Conservation (phyloP, 1,140 invertebrate genomes). For the Mesaphorura yosii region DNA sequence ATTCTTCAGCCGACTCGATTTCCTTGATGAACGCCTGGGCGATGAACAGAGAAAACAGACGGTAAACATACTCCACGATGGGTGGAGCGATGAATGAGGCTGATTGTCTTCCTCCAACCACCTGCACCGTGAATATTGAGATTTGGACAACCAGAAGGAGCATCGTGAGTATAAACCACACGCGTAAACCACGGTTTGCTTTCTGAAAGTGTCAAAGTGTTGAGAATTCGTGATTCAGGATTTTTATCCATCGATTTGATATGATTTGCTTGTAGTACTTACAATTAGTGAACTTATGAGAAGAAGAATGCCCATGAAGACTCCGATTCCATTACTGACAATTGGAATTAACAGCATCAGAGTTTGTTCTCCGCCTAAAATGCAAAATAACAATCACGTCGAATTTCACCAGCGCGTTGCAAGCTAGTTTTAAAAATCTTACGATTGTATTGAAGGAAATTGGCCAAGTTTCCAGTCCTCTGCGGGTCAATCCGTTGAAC, state of each 20-base stretch:
- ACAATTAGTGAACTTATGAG: background rate
- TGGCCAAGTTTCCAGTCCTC: conserved; percentile 10
- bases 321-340: background rate
- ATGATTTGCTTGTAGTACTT: background rate
- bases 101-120: background rate
- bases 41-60: background rate
- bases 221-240: background rate
- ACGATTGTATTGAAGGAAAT: conserved; percentile 14
- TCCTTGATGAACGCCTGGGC: background rate
- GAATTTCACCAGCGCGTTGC: background rate
- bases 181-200: background rate
- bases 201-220: background rate
- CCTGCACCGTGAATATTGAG: background rate
- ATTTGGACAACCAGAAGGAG: conserved; percentile 8
- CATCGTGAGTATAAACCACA: conserved; percentile 8
- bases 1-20: conserved; percentile 3
- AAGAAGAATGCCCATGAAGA: conserved; percentile 7
- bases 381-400: background rate
- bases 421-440: background rate
- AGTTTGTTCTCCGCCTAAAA: conserved; percentile 17
- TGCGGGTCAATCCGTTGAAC: conserved; percentile 8
- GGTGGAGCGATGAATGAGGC: background rate
- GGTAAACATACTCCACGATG: conserved; percentile 4
- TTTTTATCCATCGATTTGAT: background rate
- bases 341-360: conserved; percentile 4